A percentile compares a stretch with the other conserved stretches of the same genome.
phyloP scores from a whole-genome alignment of 2,797 vertebrate genomes.

The Salarias fasciatus region DNA sequence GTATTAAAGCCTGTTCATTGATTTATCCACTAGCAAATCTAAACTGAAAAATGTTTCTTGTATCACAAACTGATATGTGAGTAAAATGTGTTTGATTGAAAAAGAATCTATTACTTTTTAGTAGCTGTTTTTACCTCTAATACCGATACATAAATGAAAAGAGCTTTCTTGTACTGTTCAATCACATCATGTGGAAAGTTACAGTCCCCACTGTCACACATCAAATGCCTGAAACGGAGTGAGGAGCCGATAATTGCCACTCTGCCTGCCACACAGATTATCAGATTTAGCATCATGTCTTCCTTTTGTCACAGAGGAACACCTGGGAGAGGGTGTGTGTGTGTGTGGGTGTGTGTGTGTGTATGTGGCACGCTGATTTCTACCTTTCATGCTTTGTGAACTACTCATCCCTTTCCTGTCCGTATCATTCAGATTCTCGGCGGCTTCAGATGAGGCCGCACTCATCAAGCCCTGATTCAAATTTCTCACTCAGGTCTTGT shows the following conservation, averaged over 20 bases:
- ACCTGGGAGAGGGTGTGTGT: conserved; percentile 34
- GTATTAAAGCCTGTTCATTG: too few species aligned
- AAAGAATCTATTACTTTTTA: too few species aligned
- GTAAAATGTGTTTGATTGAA: too few species aligned
- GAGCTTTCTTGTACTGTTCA: background rate
- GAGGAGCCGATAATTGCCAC: conserved; percentile 34
- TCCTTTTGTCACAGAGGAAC: conserved; percentile 55
- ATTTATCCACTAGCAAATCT: too few species aligned
- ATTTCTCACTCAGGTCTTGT: conserved; percentile 48
- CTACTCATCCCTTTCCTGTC: conserved; percentile 54
- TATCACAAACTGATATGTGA: too few species aligned
- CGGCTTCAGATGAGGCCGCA: conserved; percentile 46
- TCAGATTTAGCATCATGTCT: conserved; percentile 41
- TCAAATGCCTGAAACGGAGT: conserved; percentile 29
- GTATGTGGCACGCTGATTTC: conserved; percentile 55
- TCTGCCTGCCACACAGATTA: conserved; percentile 22
- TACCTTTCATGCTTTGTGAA: conserved; percentile 53
- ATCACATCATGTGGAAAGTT: conserved; percentile 19
- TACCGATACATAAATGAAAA: too few species aligned
- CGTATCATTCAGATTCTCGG: conserved; percentile 48
- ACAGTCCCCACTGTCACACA: conserved; percentile 9
- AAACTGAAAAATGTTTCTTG: too few species aligned
- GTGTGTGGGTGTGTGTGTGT: too few species aligned
- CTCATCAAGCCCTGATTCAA: conserved; percentile 48
- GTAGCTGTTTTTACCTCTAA: too few species aligned